Percentiles rank a stretch among this genome's conserved stretches.
Conservation (phyloP, 2,888 invertebrate species). For the Ferrisia virgata region DNA sequence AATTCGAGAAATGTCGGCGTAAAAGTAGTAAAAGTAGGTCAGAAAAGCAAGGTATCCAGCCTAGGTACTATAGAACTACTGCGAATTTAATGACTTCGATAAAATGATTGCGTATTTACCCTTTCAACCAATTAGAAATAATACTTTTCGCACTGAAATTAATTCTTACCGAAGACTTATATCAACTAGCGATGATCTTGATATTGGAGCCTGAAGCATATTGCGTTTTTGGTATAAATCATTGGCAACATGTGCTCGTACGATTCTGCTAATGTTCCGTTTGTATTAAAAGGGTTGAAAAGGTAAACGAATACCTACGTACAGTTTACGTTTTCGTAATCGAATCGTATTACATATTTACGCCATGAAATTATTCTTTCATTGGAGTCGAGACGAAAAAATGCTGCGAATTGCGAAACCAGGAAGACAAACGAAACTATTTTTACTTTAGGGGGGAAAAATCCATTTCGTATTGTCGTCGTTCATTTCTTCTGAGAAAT, state of each 20-base stretch:
- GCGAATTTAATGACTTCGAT: not conserved
- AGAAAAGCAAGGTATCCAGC: not conserved
- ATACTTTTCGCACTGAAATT: too few species aligned
- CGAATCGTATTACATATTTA: not conserved
- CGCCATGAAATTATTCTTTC: not conserved
- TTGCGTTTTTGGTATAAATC: not conserved
- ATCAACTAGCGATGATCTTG: not conserved
- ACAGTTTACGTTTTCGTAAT: not conserved
- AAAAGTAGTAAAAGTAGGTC: not conserved
- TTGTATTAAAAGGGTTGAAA: too few species aligned
- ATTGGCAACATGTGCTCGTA: not conserved
- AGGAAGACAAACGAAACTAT: too few species aligned
- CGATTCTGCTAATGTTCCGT: too few species aligned
- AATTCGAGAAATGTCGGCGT: not conserved
- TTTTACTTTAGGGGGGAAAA: not conserved
- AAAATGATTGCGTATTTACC: not conserved
- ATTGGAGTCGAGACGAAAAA: not conserved
- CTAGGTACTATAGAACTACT: too few species aligned
- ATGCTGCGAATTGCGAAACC: not conserved
- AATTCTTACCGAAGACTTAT: not conserved
- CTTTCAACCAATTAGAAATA: too few species aligned
- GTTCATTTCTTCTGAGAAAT: not conserved
- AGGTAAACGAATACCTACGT: too few species aligned
- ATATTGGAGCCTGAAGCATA: not conserved
- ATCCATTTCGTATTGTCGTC: not conserved